Base-by-base conservation (phyloP, 2,888 invertebrate species). In the Rhimphoctona megacephalus region DNA sequence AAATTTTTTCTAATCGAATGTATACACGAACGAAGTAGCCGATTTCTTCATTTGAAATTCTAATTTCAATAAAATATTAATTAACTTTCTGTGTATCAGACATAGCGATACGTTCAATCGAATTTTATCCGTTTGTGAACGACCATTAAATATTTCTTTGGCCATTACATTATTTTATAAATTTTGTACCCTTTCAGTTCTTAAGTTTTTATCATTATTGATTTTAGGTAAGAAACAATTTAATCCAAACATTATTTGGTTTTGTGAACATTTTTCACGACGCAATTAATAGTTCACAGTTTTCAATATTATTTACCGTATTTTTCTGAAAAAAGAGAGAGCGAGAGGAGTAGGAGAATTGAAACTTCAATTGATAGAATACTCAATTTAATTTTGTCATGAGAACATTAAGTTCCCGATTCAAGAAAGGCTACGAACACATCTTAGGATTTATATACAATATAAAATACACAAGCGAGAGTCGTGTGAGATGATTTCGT, bases 391-490 rank as follows among this genome's bases (percentile, higher is more conserved):
- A 66, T 66, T 83, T 83, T 46, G 36, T 46, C 49, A 22, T 54
- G 83, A 74, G 73, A 79, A 52, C 74, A 83, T 79, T 67, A 73
- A 83, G 43, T 64, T 64, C 64, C 22, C 8, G n/a, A 57, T 79
- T 61, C 69, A 69, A 82, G 76, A 70, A 39, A 76, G 46, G 49
- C 76, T 46, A 46, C 69, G 69, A 22, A 57, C 46, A 61, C 11
- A 67, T 19, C 36, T 22, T 17, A 17, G 57, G 46, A 64, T 77
- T 30, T 17, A 17, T 61, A 30, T 30, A 61, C 6, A 30, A 22
- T 52, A 64, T 67, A 74, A n/a, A 57, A 14, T 54, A 80, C 39
- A 46, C 43, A 14, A 57, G n/a, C 43, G 54, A 80, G 74, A 76
- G 52, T 82, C 49, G 67, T 30, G 69, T 46, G 79, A 74, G 67